Evolutionary conservation across 2,888 invertebrate species (phyloP), one percentile per base, ranked within the genome.

Genomic region (Anagyrus pseudococci): DNA sequence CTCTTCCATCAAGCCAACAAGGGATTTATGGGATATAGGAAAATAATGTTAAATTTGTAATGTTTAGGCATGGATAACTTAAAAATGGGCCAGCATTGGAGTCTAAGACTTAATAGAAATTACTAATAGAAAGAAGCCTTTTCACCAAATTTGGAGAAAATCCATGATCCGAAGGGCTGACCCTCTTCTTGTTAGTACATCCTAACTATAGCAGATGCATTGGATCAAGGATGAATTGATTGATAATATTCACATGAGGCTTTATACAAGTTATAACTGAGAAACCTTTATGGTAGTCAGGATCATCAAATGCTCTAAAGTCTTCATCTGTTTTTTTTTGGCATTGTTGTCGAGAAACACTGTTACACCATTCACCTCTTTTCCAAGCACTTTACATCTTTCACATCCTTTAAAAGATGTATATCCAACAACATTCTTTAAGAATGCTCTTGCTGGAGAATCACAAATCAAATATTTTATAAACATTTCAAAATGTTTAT

Each of bases 171-270:
- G n/a, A n/a, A n/a, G n/a, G n/a, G n/a, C n/a, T n/a, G n/a, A n/a
- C n/a, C n/a, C n/a, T n/a, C n/a, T n/a, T n/a, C n/a, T n/a, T n/a
- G n/a, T n/a, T n/a, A n/a, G n/a, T n/a, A n/a, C n/a, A n/a, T n/a
- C n/a, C n/a, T n/a, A n/a, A n/a, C n/a, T n/a, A n/a, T n/a, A n/a
- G n/a, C n/a, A n/a, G n/a, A n/a, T 64, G 64, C 60, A 64, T 64
- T 25, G 29, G 53, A 29, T 64, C 57, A 17, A 64, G 37, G n/a
- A 52, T 20, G 22, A 56, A 64, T 10, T 20, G 15, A 6, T 10
- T 1, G 7, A 61, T 20, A 37, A 59, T n/a, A 43, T n/a, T 17
- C 7, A 43, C 6, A n/a, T n/a, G 8, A 10, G 7, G n/a, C 7
- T 43, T 17, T 6, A 10, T 17, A 6, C 7, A 10, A 6, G 19